phyloP scores from a whole-genome alignment of 2,113 vertebrate species.

The Psilopsiagon aymara region DNA sequence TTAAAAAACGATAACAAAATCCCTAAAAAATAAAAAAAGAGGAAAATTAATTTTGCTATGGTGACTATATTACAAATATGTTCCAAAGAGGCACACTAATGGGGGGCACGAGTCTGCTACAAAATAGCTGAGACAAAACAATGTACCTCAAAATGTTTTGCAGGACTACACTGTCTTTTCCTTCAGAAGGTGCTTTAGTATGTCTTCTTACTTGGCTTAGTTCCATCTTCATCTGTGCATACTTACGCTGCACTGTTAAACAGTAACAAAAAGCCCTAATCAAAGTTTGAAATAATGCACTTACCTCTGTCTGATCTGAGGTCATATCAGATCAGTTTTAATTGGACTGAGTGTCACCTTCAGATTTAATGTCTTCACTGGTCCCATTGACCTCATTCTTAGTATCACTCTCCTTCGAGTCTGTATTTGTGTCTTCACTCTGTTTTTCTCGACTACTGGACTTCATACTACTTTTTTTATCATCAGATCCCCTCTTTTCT shows the following conservation, averaged over 20 bases:
- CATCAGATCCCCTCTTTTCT: slow-evolving; percentile 94
- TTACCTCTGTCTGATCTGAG: slow-evolving; percentile 99
- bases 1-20: slow-evolving; percentile 79
- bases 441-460: slow-evolving; percentile 90
- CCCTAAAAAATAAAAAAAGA: slow-evolving; percentile 80
- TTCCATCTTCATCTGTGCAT: slow-evolving; percentile 98
- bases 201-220: slow-evolving; percentile 96
- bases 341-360: slow-evolving; percentile 99
- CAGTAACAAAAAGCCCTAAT: slow-evolving; percentile 96
- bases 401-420: slow-evolving; percentile 90
- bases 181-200: slow-evolving; percentile 96
- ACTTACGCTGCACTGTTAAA: slow-evolving; percentile 99
- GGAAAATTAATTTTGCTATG: slow-evolving; percentile 79
- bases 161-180: slow-evolving; percentile 99
- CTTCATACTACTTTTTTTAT: slow-evolving; percentile 91
- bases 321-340: slow-evolving; percentile 99
- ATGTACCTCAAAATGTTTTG: slow-evolving; percentile 98
- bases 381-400: slow-evolving; percentile 96
- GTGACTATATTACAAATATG: slow-evolving; percentile 79
- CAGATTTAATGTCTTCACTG: slow-evolving; percentile 98
- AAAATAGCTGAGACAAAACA: slow-evolving; percentile 93
- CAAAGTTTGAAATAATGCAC: slow-evolving; percentile 90
- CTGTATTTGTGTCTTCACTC: slow-evolving; percentile 85
- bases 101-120: slow-evolving; percentile 82
- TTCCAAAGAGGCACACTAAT: slow-evolving; percentile 84